Evolutionary conservation across 2,888 invertebrate species (phyloP).

Genomic region (Dendrolimus pini): DNA sequence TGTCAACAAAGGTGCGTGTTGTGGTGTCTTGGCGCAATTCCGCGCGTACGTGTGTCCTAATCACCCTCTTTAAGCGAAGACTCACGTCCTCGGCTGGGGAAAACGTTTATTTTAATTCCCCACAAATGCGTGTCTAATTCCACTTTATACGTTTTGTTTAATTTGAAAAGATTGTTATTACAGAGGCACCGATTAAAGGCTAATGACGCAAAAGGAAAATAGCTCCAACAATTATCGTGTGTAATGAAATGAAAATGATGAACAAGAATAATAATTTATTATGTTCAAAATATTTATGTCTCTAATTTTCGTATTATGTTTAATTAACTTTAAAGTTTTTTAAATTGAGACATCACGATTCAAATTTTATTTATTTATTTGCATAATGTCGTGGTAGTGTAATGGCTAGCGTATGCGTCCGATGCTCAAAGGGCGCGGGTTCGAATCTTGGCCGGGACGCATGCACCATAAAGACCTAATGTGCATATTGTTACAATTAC

Average conservation of each 20-base stretch:
- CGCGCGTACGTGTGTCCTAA: conserved; percentile 52
- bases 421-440: too few species aligned
- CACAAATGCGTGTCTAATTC: conserved; percentile 65
- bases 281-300: conserved; percentile 21
- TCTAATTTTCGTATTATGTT: too few species aligned
- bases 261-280: conserved; percentile 4
- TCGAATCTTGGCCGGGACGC: too few species aligned
- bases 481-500: too few species aligned
- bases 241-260: not conserved
- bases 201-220: not conserved
- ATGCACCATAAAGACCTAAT: too few species aligned
- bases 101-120: conserved; percentile 64
- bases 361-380: too few species aligned
- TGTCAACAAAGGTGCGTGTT: conserved; percentile 36
- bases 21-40: conserved; percentile 44
- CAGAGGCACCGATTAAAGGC: conserved; percentile 23
- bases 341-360: too few species aligned
- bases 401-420: too few species aligned
- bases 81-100: conserved; percentile 47
- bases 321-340: too few species aligned
- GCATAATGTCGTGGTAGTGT: too few species aligned
- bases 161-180: conserved; percentile 49
- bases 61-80: conserved; percentile 57
- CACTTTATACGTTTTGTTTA: conserved; percentile 54
- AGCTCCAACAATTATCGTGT: not conserved